Percentiles rank a stretch among this genome's conserved stretches.
Evolutionary conservation across 2,797 vertebrate species (phyloP).

Genomic region (Myripristis jacobus): DNA sequence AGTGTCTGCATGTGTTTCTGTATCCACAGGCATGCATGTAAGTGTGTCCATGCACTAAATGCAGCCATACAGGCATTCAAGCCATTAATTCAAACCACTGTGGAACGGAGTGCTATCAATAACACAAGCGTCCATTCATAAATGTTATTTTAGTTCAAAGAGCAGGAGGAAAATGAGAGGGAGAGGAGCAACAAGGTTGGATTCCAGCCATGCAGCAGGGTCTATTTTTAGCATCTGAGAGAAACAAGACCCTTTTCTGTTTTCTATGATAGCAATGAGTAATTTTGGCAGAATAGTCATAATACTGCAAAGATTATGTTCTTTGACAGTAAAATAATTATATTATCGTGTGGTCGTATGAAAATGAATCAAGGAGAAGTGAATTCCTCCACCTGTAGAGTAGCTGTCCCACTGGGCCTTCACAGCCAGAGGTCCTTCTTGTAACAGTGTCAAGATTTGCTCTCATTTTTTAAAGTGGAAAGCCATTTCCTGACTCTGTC

Average conservation of each 20-base stretch:
- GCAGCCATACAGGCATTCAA: slow-evolving; percentile 63
- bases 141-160: slow-evolving; percentile 76
- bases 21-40: background rate
- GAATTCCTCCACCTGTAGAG: slow-evolving; percentile 42
- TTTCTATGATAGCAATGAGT: slow-evolving; percentile 39
- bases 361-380: slow-evolving; percentile 48
- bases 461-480: slow-evolving; percentile 72
- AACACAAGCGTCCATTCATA: slow-evolving; percentile 60
- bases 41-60: slow-evolving; percentile 61
- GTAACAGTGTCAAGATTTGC: slow-evolving; percentile 77
- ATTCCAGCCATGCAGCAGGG: slow-evolving; percentile 50
- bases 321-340: slow-evolving; percentile 60
- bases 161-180: slow-evolving; percentile 56
- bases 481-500: slow-evolving; percentile 77
- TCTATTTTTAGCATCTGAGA: slow-evolving; percentile 69
- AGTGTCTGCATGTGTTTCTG: too few relatives aligned
- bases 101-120: slow-evolving; percentile 69
- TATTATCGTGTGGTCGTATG: slow-evolving; percentile 37
- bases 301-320: slow-evolving; percentile 53
- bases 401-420: slow-evolving; percentile 60
- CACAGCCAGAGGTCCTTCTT: slow-evolving; percentile 72
- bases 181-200: slow-evolving; percentile 66
- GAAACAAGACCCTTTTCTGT: slow-evolving; percentile 46
- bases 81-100: slow-evolving; percentile 72
- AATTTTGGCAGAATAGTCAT: slow-evolving; percentile 50